Conservation (phyloP, 2,888 invertebrate genomes). For the Neocrepidodera transversa region DNA sequence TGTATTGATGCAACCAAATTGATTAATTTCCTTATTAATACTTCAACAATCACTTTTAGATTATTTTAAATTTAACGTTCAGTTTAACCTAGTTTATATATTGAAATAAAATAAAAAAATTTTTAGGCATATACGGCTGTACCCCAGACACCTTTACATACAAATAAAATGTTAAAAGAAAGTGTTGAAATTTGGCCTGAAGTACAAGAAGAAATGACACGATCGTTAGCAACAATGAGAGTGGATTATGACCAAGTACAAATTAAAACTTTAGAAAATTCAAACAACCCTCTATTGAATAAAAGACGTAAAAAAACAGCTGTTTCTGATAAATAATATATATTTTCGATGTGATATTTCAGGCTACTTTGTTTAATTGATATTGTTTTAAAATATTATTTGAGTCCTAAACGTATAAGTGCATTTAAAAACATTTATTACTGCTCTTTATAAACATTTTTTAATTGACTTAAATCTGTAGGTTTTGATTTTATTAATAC, state of each 20-base stretch:
- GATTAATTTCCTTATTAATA: too few relatives aligned
- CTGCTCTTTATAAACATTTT: neutral
- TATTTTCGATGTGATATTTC: constrained; percentile 7
- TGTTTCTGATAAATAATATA: constrained; percentile 21
- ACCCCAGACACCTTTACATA: constrained; percentile 94
- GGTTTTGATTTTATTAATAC: too few relatives aligned
- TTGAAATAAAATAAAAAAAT: too few relatives aligned
- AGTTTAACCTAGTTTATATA: too few relatives aligned
- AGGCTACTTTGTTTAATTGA: constrained; percentile 1
- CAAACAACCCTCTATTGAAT: constrained; percentile 90
- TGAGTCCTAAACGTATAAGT: constrained; percentile 25
- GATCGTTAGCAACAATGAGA: constrained; percentile 96
- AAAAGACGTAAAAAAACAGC: constrained; percentile 72
- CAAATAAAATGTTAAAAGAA: constrained; percentile 87
- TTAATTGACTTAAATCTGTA: neutral
- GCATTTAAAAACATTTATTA: constrained; percentile 23
- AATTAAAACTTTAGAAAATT: constrained; percentile 90
- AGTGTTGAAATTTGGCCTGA: constrained; percentile 95
- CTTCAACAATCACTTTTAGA: too few relatives aligned
- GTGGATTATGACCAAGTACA: constrained; percentile 96
- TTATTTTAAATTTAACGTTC: too few relatives aligned
- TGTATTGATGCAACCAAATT: too few relatives aligned
- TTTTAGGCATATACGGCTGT: constrained; percentile 76
- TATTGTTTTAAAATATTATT: constrained; percentile 14
- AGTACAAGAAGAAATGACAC: constrained; percentile 98